phyloP scores from a whole-genome alignment of 2,113 vertebrate species.

The Carlito syrichta region DNA sequence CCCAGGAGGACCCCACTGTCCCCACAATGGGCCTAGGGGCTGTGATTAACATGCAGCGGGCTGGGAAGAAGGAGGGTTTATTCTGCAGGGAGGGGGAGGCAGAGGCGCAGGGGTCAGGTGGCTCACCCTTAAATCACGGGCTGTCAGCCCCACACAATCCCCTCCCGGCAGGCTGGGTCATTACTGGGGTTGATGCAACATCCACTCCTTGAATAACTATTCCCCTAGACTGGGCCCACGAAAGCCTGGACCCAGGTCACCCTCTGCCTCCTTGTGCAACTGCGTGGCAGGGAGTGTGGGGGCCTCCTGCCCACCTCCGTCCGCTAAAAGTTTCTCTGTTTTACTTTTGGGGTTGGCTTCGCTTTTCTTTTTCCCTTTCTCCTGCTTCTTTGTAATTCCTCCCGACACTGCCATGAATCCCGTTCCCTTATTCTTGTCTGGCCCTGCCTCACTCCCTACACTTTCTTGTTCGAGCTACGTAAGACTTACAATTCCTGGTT shows the following conservation, averaged over 20 bases:
- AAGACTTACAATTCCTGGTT: slow-evolving; percentile 82
- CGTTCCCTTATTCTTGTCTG: slow-evolving; percentile 82
- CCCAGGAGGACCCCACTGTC: slow-evolving; percentile 72
- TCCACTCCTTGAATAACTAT: slow-evolving; percentile 83
- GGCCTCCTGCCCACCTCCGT: slow-evolving; percentile 47
- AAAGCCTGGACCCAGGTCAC: slow-evolving; percentile 69
- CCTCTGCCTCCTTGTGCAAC: not conserved
- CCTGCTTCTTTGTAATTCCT: slow-evolving; percentile 77
- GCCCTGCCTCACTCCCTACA: slow-evolving; percentile 69
- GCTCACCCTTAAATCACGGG: slow-evolving; percentile 86
- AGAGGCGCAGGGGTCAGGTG: slow-evolving; percentile 83
- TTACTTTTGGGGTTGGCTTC: slow-evolving; percentile 16
- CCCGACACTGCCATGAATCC: slow-evolving; percentile 77
- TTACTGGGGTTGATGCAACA: slow-evolving; percentile 84
- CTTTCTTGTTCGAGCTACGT: slow-evolving; percentile 80
- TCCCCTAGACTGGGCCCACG: slow-evolving; percentile 76
- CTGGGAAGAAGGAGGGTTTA: slow-evolving; percentile 75
- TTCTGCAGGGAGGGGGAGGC: slow-evolving; percentile 78
- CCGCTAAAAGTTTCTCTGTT: slow-evolving; percentile 56
- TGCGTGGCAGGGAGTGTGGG: slow-evolving; percentile 41
- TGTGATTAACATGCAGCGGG: slow-evolving; percentile 84
- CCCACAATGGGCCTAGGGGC: slow-evolving; percentile 81
- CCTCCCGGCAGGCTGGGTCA: slow-evolving; percentile 69
- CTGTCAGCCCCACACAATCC: slow-evolving; percentile 79
- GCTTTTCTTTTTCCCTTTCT: slow-evolving; percentile 32